Evolutionary conservation across 2,797 vertebrate genomes (phyloP).

Genomic region (Sphaeramia orbicularis): DNA sequence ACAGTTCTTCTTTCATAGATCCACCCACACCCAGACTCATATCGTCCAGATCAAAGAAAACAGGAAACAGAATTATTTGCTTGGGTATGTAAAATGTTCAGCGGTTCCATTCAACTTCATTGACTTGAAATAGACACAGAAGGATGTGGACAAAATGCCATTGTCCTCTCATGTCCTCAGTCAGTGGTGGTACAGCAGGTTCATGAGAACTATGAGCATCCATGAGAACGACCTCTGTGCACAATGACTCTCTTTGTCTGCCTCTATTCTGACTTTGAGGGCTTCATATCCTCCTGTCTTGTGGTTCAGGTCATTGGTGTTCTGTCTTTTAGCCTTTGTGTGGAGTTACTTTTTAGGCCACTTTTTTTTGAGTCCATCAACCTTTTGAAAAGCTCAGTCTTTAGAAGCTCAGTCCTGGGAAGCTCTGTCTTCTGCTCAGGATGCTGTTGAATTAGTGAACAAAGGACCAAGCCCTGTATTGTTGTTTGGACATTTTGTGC

Average conservation of each 20-base stretch:
- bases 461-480: constrained; percentile 55
- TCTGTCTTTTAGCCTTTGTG: constrained; percentile 51
- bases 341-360: constrained; percentile 34
- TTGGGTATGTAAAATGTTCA: constrained; percentile 13
- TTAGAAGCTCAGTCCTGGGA: constrained; percentile 37
- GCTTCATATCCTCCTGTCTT: constrained; percentile 40
- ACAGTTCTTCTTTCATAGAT: constrained; percentile 37
- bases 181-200: constrained; percentile 19
- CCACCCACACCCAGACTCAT: constrained; percentile 23
- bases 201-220: constrained; percentile 45
- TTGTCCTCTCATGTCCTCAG: constrained; percentile 36
- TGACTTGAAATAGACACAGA: constrained; percentile 3
- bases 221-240: constrained; percentile 42
- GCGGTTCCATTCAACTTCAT: constrained; percentile 20
- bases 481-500: constrained; percentile 54
- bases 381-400: constrained; percentile 40
- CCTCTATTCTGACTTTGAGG: constrained; percentile 46
- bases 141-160: constrained; percentile 6
- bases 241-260: constrained; percentile 43
- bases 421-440: constrained; percentile 30
- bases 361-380: constrained; percentile 16
- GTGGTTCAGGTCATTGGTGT: constrained; percentile 52
- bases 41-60: constrained; percentile 47
- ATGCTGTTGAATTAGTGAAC: constrained; percentile 12
- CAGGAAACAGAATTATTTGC: constrained; percentile 30